Percentiles rank a stretch among this genome's conserved stretches.
Conservation (phyloP, 2,888 invertebrate species). For the Apotomis capreana region DNA sequence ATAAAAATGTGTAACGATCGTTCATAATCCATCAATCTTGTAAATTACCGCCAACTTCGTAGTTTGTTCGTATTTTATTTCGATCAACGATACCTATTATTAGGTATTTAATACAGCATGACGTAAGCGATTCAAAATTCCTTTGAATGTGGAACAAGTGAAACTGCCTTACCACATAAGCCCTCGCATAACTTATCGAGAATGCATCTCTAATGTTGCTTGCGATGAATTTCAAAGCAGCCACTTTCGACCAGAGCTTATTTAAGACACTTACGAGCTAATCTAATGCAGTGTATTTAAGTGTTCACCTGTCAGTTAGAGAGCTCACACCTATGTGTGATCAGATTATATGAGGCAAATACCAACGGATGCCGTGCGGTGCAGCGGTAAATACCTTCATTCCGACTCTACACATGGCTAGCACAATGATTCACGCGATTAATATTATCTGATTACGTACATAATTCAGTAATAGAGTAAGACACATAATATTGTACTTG, state of each 20-base stretch:
- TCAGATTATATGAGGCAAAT: too few relatives aligned
- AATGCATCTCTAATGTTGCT: conserved; percentile 6
- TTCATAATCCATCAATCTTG: too few relatives aligned
- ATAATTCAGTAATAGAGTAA: too few relatives aligned
- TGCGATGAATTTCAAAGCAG: conserved; percentile 8
- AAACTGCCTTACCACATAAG: neutral
- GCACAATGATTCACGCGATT: too few relatives aligned
- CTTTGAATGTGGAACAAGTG: conserved; percentile 17
- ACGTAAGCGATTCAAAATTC: conserved; percentile 3
- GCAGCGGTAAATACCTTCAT: neutral
- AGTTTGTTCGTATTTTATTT: too few relatives aligned
- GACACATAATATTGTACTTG: too few relatives aligned
- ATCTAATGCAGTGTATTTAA: neutral
- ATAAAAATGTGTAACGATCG: too few relatives aligned
- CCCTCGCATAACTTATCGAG: conserved; percentile 12
- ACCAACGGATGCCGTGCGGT: too few relatives aligned
- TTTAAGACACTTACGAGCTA: neutral
- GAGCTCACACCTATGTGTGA: neutral
- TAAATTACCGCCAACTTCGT: too few relatives aligned
- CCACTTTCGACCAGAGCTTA: neutral
- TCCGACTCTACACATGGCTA: neutral
- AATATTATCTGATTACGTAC: too few relatives aligned
- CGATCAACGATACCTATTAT: too few relatives aligned
- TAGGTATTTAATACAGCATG: too few relatives aligned
- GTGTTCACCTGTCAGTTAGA: neutral